Evolutionary conservation across 2,888 invertebrate genomes (phyloP).

Genomic region (Eilema caniola): DNA sequence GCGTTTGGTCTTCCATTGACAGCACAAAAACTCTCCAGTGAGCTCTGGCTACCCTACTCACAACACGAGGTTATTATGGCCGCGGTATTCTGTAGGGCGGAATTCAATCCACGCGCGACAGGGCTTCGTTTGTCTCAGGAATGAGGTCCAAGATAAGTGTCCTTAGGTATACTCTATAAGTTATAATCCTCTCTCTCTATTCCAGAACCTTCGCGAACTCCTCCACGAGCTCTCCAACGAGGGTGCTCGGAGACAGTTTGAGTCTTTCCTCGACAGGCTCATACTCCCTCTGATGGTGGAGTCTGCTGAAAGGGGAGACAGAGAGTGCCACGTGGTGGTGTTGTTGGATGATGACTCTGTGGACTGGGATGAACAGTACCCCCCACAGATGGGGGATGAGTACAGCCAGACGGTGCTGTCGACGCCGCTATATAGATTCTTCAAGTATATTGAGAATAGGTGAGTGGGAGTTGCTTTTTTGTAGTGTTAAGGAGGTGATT

Average conservation of each 20-base stretch:
- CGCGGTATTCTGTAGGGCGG: too few relatives aligned
- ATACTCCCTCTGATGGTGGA: slow-evolving; percentile 99
- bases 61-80: too few relatives aligned
- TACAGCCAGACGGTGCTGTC: slow-evolving; percentile 98
- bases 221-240: slow-evolving; percentile 99
- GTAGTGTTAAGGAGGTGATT: too few relatives aligned
- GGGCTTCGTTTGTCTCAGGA: too few relatives aligned
- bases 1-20: too few relatives aligned
- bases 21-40: too few relatives aligned
- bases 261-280: slow-evolving; percentile 97
- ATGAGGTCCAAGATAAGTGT: too few relatives aligned
- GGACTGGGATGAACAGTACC: slow-evolving; percentile 99
- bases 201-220: slow-evolving; percentile 96
- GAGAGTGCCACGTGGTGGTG: slow-evolving; percentile 98
- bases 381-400: slow-evolving; percentile 99
- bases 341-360: slow-evolving; percentile 97
- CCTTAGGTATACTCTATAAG: too few relatives aligned
- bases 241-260: slow-evolving; percentile 99
- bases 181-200: background rate
- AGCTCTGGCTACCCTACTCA: too few relatives aligned
- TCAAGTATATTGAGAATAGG: slow-evolving; percentile 99
- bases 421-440: slow-evolving; percentile 98
- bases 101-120: too few relatives aligned
- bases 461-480: slow-evolving; percentile 38
- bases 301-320: slow-evolving; percentile 96